A percentile compares a stretch with the other conserved stretches of the same genome.
phyloP scores from a whole-genome alignment of 2,888 invertebrate genomes.

The Eulithis prunata region DNA sequence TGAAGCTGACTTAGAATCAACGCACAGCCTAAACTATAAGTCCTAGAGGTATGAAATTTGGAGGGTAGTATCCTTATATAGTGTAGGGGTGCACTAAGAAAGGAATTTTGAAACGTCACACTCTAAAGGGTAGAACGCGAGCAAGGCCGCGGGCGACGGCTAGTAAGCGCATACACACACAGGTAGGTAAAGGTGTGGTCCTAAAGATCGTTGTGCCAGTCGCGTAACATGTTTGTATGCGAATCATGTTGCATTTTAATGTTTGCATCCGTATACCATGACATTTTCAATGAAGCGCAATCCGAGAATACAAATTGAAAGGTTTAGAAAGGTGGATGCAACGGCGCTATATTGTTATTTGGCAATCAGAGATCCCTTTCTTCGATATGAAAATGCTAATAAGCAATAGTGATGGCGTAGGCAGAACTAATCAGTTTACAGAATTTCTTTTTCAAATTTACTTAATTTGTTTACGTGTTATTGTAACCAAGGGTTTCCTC shows the following conservation, averaged over 20 bases:
- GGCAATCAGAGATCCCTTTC: not conserved
- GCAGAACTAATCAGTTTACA: not conserved
- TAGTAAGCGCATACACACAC: not conserved
- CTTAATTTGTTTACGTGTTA: no score
- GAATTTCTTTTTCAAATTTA: no score
- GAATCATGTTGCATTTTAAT: conserved; percentile 35
- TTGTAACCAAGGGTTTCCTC: no score
- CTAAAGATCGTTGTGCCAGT: conserved; percentile 6
- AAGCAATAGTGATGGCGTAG: not conserved
- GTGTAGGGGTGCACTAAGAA: no score
- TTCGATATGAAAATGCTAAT: not conserved
- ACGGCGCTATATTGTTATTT: conserved; percentile 5
- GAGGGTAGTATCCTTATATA: no score
- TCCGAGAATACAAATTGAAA: conserved; percentile 39
- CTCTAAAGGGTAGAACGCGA: no score
- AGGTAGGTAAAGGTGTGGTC: not conserved
- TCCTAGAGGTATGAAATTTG: no score
- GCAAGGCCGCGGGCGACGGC: no score
- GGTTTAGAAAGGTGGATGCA: conserved; percentile 43
- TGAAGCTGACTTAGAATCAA: no score
- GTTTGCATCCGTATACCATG: conserved; percentile 33
- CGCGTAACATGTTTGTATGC: conserved; percentile 22
- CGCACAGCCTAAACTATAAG: no score
- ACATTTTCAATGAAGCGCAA: conserved; percentile 38
- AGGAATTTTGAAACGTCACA: no score